phyloP scores from a whole-genome alignment of 2,888 invertebrate species.

The Agrotis puta region DNA sequence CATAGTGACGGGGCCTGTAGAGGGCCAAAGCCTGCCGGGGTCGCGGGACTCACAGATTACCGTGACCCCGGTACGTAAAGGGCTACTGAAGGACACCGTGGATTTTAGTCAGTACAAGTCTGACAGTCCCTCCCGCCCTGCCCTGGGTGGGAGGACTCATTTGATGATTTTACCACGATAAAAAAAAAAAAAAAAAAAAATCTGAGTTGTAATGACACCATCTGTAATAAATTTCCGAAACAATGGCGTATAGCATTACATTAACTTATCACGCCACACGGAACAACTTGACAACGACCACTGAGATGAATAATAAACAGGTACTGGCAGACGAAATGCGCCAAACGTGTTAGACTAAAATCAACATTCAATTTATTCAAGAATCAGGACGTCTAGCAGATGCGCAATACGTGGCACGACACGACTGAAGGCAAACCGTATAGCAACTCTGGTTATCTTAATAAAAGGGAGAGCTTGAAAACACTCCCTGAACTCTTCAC shows the following conservation, averaged over 20 bases:
- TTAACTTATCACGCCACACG: conserved; percentile 1
- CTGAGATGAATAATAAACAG: conserved; percentile 30
- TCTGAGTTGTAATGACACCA: background rate
- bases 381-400: conserved; percentile 22
- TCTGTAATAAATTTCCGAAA: conserved; percentile 15
- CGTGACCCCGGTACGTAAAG: too few species aligned
- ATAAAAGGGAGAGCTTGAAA: background rate
- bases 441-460: background rate
- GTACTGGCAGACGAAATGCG: conserved; percentile 5
- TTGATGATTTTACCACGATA: too few species aligned
- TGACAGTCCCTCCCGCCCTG: too few species aligned
- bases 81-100: too few species aligned
- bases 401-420: conserved; percentile 6
- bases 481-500: background rate
- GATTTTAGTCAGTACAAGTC: too few species aligned
- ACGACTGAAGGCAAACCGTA: background rate
- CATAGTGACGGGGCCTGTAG: too few species aligned
- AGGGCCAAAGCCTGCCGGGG: too few species aligned
- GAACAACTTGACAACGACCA: background rate
- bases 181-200: too few species aligned
- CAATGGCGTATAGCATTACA: conserved; percentile 9
- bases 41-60: too few species aligned
- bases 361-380: conserved; percentile 28
- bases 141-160: too few species aligned
- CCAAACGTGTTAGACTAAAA: conserved; percentile 21